Percentiles rank a stretch among this genome's conserved stretches.
Conservation (phyloP, 2,888 invertebrate species). For the Phortica magna region DNA sequence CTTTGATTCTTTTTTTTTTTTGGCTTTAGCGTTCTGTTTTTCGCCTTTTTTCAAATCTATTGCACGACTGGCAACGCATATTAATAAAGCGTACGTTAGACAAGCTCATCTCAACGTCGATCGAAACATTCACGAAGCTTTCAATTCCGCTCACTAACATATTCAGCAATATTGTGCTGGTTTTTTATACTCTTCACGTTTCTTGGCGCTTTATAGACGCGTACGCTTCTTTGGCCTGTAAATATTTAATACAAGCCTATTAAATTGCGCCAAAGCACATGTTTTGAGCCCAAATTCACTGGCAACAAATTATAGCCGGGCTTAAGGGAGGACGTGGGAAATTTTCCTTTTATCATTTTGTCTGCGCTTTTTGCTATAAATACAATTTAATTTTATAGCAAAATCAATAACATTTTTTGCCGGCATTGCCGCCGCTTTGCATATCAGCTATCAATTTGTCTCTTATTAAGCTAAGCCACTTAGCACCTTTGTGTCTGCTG, state of each 20-base stretch:
- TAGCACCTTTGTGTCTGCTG: not conserved
- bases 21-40: not conserved
- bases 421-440: not conserved
- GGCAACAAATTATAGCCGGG: not conserved
- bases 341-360: not conserved
- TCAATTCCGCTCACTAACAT: no score
- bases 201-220: no score
- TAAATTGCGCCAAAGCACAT: not conserved
- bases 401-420: not conserved
- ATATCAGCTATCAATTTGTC: not conserved
- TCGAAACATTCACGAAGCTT: no score
- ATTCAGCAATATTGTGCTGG: no score
- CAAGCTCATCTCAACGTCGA: no score
- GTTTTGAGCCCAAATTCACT: no score
- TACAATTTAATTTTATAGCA: not conserved
- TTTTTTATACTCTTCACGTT: no score
- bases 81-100: constrained; percentile 11
- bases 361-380: not conserved
- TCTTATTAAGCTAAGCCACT: not conserved
- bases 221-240: not conserved
- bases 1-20: not conserved
- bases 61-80: constrained; percentile 4
- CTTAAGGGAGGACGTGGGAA: not conserved
- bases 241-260: constrained; percentile 6
- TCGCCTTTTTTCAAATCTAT: not conserved